A percentile compares a stretch with the other conserved stretches of the same genome.
Evolutionary conservation across 2,113 vertebrate species (phyloP).

Genomic region (Ancistrus triradiatus): DNA sequence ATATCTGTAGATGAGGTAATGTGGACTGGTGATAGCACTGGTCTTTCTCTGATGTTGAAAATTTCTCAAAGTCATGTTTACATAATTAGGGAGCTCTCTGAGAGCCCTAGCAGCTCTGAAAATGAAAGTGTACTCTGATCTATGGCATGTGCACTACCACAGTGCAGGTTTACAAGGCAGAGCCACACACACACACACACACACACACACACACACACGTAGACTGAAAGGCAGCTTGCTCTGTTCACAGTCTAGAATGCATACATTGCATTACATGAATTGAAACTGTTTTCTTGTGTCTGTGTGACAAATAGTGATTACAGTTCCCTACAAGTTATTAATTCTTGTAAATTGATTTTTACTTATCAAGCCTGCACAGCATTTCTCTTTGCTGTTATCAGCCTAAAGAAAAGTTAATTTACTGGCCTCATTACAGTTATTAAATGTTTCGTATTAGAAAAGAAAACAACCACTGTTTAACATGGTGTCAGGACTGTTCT

Average conservation of each 20-base stretch:
- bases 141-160: constrained; percentile 43
- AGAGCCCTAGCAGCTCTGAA: constrained; percentile 63
- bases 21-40: constrained; percentile 56
- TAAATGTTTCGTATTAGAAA: constrained; percentile 35
- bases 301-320: constrained; percentile 35
- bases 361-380: constrained; percentile 46
- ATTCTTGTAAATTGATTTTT: constrained; percentile 49
- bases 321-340: constrained; percentile 40
- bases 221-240: not conserved
- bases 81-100: constrained; percentile 66
- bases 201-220: too few relatives aligned
- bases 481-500: constrained; percentile 8
- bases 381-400: constrained; percentile 30
- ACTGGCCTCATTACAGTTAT: constrained; percentile 40
- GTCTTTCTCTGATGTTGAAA: constrained; percentile 59
- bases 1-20: constrained; percentile 71
- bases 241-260: not conserved
- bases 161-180: not conserved
- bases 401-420: constrained; percentile 35
- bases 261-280: not conserved
- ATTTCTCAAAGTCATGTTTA: constrained; percentile 73
- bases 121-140: constrained; percentile 60
- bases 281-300: constrained; percentile 9
- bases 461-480: constrained; percentile 31
- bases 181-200: too few relatives aligned